These are phyloP conservation scores for Chloroceryle aenea DNA, from an alignment of 2,113 vertebrate genomes.

Conservation along the genomic window DNA sequence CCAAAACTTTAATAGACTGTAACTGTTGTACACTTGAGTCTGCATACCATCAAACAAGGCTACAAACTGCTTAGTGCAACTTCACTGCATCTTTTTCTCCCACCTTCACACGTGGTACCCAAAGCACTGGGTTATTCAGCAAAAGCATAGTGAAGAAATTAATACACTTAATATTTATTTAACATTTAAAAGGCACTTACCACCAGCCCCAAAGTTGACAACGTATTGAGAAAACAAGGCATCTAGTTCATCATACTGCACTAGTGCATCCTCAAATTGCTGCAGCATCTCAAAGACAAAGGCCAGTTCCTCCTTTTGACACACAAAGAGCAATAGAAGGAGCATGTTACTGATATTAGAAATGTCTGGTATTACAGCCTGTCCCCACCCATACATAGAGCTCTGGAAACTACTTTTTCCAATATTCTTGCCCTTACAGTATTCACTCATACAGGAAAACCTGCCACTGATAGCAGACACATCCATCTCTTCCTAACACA, in stretches of 20 bases:
- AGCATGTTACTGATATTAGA: neutral
- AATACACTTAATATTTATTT: neutral
- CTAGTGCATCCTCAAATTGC: conserved; percentile 96
- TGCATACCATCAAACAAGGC: neutral
- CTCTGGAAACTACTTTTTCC: neutral
- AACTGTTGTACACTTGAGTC: neutral
- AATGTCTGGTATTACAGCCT: neutral
- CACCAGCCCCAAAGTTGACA: conserved; percentile 96
- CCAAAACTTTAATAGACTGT: neutral
- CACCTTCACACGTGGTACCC: neutral
- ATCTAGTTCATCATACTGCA: conserved; percentile 98
- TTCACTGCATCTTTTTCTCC: neutral
- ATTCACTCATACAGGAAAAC: neutral
- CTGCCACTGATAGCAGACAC: neutral
- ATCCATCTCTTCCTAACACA: neutral
- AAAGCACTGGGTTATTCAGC: neutral
- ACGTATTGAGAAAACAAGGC: conserved; percentile 98
- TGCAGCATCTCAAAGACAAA: conserved; percentile 99
- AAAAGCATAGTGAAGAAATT: neutral
- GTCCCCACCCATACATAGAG: neutral
- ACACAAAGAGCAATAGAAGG: neutral
- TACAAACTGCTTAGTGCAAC: neutral
- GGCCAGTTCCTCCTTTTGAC: conserved; percentile 91
- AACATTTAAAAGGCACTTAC: conserved; percentile 72
- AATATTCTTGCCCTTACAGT: neutral